phyloP scores from a whole-genome alignment of 2,888 invertebrate genomes.

The Tigriopus californicus region DNA sequence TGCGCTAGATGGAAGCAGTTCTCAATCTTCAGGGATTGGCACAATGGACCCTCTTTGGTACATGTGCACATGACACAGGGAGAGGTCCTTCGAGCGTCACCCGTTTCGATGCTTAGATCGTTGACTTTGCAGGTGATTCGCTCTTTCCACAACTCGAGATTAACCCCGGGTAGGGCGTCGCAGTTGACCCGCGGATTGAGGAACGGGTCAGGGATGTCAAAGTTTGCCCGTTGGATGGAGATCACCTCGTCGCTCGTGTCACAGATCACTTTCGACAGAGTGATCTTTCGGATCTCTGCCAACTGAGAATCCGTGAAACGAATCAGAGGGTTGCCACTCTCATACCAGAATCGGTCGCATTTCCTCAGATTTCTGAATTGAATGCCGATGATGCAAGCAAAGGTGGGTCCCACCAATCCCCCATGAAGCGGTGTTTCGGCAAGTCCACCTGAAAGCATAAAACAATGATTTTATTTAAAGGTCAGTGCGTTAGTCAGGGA shows the following conservation, averaged over 20 bases:
- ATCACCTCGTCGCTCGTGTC: slow-evolving; percentile 33
- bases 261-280: slow-evolving; percentile 33
- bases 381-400: slow-evolving; percentile 38
- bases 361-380: slow-evolving; percentile 33
- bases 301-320: slow-evolving; percentile 46
- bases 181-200: slow-evolving; percentile 29
- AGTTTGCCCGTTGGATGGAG: slow-evolving; percentile 30
- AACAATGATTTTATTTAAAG: not conserved
- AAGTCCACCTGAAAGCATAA: slow-evolving; percentile 30
- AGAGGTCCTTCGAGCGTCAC: slow-evolving; percentile 29
- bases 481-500: too few species aligned
- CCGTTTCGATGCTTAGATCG: slow-evolving; percentile 27
- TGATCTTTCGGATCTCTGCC: slow-evolving; percentile 45
- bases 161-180: slow-evolving; percentile 24
- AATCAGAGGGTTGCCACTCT: slow-evolving; percentile 30
- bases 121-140: slow-evolving; percentile 29
- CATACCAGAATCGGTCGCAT: slow-evolving; percentile 39
- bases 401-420: slow-evolving; percentile 37
- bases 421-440: slow-evolving; percentile 36
- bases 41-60: slow-evolving; percentile 33
- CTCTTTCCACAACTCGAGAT: slow-evolving; percentile 29
- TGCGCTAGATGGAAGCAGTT: slow-evolving; percentile 31
- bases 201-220: slow-evolving; percentile 33
- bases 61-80: slow-evolving; percentile 35
- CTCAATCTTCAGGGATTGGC: slow-evolving; percentile 32